phyloP scores from a whole-genome alignment of 1,140 invertebrate genomes.

The Eueides isabella region DNA sequence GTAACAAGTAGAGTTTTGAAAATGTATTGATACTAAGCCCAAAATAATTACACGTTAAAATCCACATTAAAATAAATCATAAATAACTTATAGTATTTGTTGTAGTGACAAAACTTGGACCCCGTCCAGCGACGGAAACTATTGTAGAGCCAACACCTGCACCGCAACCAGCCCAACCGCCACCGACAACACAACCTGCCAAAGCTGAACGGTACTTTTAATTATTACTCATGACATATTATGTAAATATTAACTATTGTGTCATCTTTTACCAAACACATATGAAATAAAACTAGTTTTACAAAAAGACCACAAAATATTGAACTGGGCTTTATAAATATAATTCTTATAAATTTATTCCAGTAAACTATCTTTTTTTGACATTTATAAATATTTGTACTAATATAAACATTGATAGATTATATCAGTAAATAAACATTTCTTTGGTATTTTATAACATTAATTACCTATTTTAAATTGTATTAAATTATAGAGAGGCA shows the following conservation, averaged over 20 bases:
- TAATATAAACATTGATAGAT: no score
- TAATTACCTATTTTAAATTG: not conserved
- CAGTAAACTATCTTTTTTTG: no score
- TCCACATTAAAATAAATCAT: constrained; percentile 1
- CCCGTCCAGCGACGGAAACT: constrained; percentile 83
- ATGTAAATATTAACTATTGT: not conserved
- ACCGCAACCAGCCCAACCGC: constrained; percentile 69
- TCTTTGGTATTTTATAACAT: not conserved
- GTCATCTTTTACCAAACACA: not conserved
- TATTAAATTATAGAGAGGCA: constrained; percentile 79
- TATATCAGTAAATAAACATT: no score
- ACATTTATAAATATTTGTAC: no score
- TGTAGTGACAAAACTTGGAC: constrained; percentile 86
- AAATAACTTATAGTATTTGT: constrained; percentile 48
- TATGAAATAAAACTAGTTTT: not conserved
- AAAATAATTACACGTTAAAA: no score
- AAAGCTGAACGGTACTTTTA: constrained; percentile 73
- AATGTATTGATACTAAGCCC: no score
- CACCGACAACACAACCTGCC: constrained; percentile 57
- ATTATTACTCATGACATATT: not conserved
- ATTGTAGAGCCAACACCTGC: constrained; percentile 74
- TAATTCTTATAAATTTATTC: no score
- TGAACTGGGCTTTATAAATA: no score
- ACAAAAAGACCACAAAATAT: not conserved
- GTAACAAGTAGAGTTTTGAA: no score